phyloP scores from a whole-genome alignment of 2,888 invertebrate species.

The Microctonus hyperodae region DNA sequence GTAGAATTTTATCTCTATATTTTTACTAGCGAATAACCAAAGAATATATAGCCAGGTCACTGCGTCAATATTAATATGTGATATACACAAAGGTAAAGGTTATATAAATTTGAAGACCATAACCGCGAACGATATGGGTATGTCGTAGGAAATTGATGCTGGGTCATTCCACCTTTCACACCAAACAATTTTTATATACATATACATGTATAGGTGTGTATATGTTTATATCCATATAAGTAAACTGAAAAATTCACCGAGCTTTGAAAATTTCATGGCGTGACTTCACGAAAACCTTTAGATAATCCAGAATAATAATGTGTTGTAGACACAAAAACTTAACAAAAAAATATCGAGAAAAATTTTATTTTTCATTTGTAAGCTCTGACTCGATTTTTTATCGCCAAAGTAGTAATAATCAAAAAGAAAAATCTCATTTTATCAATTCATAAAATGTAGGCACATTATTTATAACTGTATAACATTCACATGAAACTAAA shows the following conservation, averaged over 20 bases:
- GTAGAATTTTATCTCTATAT: background rate
- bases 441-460: too few relatives aligned
- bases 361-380: background rate
- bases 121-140: conserved; percentile 2
- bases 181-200: conserved; percentile 3
- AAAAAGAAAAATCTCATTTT: too few relatives aligned
- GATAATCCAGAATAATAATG: conserved; percentile 28
- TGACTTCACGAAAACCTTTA: conserved; percentile 2
- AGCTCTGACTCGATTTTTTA: too few relatives aligned
- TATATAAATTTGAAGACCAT: conserved; percentile 42
- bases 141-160: conserved; percentile 33
- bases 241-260: conserved; percentile 22
- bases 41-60: conserved; percentile 34
- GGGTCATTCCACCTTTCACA: conserved; percentile 6
- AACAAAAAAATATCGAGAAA: background rate
- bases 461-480: background rate
- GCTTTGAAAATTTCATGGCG: conserved; percentile 25
- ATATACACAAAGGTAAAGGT: conserved; percentile 45
- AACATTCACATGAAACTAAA: background rate
- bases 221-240: background rate
- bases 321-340: background rate
- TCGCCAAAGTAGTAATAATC: too few relatives aligned
- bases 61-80: conserved; percentile 47
- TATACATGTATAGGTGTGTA: conserved; percentile 1
- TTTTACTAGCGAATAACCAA: conserved; percentile 36